Evolutionary conservation across 2,797 vertebrate genomes (phyloP), one percentile per base, ranked within the genome.

Genomic region (Labroides dimidiatus): DNA sequence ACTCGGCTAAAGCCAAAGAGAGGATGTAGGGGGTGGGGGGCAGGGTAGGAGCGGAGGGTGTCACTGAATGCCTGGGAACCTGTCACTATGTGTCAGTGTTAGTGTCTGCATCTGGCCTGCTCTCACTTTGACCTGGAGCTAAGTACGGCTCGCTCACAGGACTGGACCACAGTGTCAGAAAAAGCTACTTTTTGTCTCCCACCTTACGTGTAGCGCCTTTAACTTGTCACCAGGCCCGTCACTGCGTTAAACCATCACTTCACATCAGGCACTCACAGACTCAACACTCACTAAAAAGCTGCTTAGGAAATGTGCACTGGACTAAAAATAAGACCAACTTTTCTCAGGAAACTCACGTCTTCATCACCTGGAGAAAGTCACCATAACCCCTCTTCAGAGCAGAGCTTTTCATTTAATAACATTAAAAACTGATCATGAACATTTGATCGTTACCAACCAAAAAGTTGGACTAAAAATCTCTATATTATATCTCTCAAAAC

Each of bases 41-140:
- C 59, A 19, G 55, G 66, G 77, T 82, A 75, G 78, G 73, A 83
- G 76, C 72, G 10, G 75, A 86, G 69, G 86, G 93, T 93, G 92
- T 92, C 91, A 92, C 84, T 71, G 79, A 87, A 88, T 81, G 92
- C 92, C 92, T 89, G 89, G 91, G 91, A 93, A 93, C 92, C 87
- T 94, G 93, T 93, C 93, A 91, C 89, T 89, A 91, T 90, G 86
- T 45, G 85, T 94, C 91, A 94, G 89, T 41, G 81, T 94, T 91
- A 83, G 82, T 49, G 59, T 88, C 78, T 84, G 82, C 88, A 88
- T 87, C 86, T 89, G 87, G 86, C 84, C 89, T 61, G 65, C 66
- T 88, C 86, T 89, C 82, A 72, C 86, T 90, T 87, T 89, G 78
- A 92, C 90, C 91, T 82, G 60, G 10, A 90, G 89, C 84, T 44